phyloP scores from a whole-genome alignment of 1,140 invertebrate species.

The Drosophila santomea region DNA sequence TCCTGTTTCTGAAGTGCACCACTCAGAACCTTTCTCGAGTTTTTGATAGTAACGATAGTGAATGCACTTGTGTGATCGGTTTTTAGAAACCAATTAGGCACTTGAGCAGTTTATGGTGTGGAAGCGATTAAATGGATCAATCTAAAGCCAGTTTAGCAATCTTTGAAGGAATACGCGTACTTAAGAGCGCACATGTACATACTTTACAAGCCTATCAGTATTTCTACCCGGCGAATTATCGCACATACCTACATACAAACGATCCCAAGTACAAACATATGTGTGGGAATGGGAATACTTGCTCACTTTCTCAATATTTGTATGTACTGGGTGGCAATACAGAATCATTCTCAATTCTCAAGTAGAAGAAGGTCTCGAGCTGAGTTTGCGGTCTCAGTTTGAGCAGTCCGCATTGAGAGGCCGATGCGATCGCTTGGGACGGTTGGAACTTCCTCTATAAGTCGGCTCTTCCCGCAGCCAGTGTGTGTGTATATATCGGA shows the following conservation, averaged over 20 bases:
- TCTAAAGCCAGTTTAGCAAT: constrained; percentile 12
- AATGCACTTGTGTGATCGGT: constrained; percentile 22
- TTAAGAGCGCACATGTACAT: constrained; percentile 10
- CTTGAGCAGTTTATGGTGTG: constrained; percentile 21
- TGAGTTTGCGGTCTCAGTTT: constrained; percentile 33
- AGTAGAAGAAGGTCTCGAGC: constrained; percentile 44
- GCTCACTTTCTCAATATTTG: constrained; percentile 10
- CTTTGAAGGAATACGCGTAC: constrained; percentile 6
- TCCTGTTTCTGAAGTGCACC: constrained; percentile 22
- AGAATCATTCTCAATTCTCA: constrained; percentile 29
- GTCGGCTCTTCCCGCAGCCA: background rate
- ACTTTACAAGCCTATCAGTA: constrained; percentile 30
- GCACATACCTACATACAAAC: constrained; percentile 1
- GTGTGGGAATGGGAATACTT: background rate
- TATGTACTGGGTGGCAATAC: constrained; percentile 1
- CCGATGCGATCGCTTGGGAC: constrained; percentile 30
- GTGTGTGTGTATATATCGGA: background rate
- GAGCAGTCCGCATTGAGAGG: constrained; percentile 27
- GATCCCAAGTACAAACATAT: constrained; percentile 26
- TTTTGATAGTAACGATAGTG: constrained; percentile 8
- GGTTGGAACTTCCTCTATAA: background rate
- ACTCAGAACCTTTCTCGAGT: constrained; percentile 23
- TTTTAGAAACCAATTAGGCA: constrained; percentile 40
- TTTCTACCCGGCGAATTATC: background rate
- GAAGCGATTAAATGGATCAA: constrained; percentile 23